Evolutionary conservation across 2,797 vertebrate species (phyloP).

Genomic region (Crocodylus rhombifer): DNA sequence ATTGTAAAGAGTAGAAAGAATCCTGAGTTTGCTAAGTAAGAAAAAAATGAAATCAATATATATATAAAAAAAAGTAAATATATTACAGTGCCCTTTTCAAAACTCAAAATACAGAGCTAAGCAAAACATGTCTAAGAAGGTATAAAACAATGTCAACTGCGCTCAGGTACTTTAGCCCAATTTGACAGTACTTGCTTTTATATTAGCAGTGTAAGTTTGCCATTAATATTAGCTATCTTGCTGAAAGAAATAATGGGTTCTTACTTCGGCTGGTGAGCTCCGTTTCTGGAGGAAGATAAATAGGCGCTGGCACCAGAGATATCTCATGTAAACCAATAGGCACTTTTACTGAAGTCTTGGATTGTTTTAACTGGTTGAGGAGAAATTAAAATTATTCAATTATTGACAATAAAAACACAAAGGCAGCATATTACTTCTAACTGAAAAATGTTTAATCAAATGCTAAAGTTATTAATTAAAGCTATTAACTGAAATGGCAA

Average conservation of each 20-base stretch:
- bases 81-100: not conserved
- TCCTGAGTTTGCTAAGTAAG: not conserved
- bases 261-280: slow-evolving; percentile 81
- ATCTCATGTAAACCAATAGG: slow-evolving; percentile 74
- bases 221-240: fast-evolving
- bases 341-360: slow-evolving; percentile 73
- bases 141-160: not conserved
- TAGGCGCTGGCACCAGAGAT: slow-evolving; percentile 63
- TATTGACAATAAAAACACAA: not conserved
- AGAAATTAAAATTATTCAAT: not conserved
- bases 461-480: not conserved
- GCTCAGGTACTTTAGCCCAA: not conserved
- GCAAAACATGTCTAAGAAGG: not conserved
- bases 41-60: not conserved
- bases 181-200: not conserved
- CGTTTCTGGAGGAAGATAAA: slow-evolving; percentile 80
- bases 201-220: not conserved
- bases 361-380: slow-evolving; percentile 78
- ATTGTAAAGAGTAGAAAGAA: fast-evolving
- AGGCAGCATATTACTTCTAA: not conserved
- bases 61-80: too few species aligned
- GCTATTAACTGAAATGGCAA: not conserved
- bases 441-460: too few species aligned
- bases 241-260: slow-evolving; percentile 11
- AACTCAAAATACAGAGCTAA: not conserved